Evolutionary conservation across 92 coral and sea anemone genomes (phyloP).

Genomic region (Anthopleura xanthogrammica): DNA sequence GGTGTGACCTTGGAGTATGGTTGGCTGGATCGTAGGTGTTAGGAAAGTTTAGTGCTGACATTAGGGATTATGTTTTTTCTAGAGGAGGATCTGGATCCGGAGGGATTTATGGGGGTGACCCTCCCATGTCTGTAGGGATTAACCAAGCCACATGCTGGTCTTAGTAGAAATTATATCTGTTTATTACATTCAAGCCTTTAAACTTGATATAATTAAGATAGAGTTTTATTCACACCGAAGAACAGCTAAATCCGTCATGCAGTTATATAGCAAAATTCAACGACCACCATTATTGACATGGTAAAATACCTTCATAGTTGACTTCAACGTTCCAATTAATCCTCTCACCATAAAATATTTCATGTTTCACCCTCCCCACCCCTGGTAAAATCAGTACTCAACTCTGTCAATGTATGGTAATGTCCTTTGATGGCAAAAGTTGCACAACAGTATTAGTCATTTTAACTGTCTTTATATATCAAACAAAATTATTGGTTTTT

Average conservation of each 20-base stretch:
- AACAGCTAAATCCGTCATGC: background rate
- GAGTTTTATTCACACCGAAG: background rate
- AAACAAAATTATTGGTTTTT: background rate
- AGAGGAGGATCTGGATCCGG: too few species aligned
- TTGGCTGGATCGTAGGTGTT: too few species aligned
- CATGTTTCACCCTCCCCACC: background rate
- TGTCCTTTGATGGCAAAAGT: background rate
- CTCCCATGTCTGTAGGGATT: background rate
- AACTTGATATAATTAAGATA: background rate
- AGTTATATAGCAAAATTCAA: too few species aligned
- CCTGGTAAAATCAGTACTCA: background rate
- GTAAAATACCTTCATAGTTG: background rate
- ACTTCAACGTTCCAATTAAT: background rate
- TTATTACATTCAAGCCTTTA: too few species aligned
- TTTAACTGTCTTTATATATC: background rate
- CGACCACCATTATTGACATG: background rate
- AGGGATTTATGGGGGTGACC: too few species aligned
- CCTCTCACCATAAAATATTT: background rate
- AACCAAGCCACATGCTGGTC: background rate
- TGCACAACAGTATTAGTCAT: background rate
- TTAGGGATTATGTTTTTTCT: too few species aligned
- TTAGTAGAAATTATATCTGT: too few species aligned
- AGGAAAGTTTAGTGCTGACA: too few species aligned
- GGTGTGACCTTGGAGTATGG: too few species aligned
- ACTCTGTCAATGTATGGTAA: background rate